A percentile compares a stretch with the other conserved stretches of the same genome.
These are phyloP conservation scores for Neodontobutis hainanensis DNA, from an alignment of 2,113 vertebrate species.

Conservation along the genomic window DNA sequence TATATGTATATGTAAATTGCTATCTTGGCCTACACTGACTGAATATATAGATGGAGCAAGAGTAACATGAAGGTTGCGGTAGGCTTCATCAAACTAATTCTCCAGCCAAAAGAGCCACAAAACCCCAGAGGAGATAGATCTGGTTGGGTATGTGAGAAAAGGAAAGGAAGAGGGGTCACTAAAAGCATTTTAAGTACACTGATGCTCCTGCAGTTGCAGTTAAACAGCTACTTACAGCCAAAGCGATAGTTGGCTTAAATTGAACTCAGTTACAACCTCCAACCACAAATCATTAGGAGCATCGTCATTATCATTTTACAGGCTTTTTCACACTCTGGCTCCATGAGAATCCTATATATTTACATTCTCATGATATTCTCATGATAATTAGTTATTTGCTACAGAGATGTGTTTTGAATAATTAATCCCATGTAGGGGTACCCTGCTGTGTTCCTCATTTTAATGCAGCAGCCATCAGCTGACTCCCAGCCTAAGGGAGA, in stretches of 20 bases:
- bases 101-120: conserved; percentile 43
- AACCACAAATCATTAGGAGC: conserved; percentile 49
- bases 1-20: conserved; percentile 16
- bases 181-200: conserved; percentile 64
- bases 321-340: not conserved
- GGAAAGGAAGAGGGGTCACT: conserved; percentile 6
- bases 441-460: conserved; percentile 59
- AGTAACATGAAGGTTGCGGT: conserved; percentile 29
- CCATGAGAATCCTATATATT: conserved; percentile 7
- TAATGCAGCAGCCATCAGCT: conserved; percentile 59
- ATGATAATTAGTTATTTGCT: conserved; percentile 61
- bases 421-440: conserved; percentile 61
- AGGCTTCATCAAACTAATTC: conserved; percentile 34
- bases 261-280: conserved; percentile 48
- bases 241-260: conserved; percentile 42
- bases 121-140: conserved; percentile 33
- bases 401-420: conserved; percentile 64
- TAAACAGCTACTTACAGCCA: conserved; percentile 63
- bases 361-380: conserved; percentile 28
- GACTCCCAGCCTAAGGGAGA: conserved; percentile 48
- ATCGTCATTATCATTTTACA: conserved; percentile 21
- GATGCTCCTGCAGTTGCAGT: conserved; percentile 45
- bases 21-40: conserved; percentile 11
- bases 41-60: conserved; percentile 12
- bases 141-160: conserved; percentile 13